Conservation (phyloP, 23 tunicate species). For the Trididemnum clinides region DNA sequence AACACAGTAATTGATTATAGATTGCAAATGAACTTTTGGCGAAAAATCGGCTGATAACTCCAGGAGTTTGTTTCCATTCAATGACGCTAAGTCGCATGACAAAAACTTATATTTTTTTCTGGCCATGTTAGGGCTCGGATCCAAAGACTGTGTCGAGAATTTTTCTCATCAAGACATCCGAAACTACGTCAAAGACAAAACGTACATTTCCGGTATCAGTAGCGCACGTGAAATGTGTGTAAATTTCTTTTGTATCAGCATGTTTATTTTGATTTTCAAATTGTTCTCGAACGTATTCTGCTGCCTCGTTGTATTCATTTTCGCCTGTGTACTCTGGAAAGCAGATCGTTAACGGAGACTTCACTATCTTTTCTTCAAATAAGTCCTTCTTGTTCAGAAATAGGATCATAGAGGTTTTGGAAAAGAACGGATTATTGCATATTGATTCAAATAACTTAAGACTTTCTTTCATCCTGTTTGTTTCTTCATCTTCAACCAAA, state of each 20-base stretch:
- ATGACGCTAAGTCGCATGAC: no score
- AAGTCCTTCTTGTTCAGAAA: slow-evolving; percentile 95
- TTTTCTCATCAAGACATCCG: slow-evolving; percentile 92
- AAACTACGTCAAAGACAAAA: slow-evolving; percentile 95
- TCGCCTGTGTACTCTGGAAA: slow-evolving; percentile 87
- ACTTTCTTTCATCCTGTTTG: slow-evolving; percentile 94
- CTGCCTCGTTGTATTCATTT: slow-evolving; percentile 74
- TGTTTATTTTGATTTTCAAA: slow-evolving; percentile 88
- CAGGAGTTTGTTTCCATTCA: no score
- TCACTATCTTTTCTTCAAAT: slow-evolving; percentile 79
- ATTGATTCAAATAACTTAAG: slow-evolving; percentile 88
- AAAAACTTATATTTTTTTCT: no score
- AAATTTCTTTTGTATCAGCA: slow-evolving; percentile 81
- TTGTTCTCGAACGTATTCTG: slow-evolving; percentile 70
- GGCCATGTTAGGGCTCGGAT: slow-evolving; percentile 65
- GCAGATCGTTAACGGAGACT: slow-evolving; percentile 80
- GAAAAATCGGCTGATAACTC: no score
- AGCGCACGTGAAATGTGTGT: slow-evolving; percentile 95
- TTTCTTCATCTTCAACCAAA: slow-evolving; percentile 90
- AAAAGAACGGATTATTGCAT: slow-evolving; percentile 91
- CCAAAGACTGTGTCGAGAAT: slow-evolving; percentile 93
- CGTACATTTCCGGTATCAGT: slow-evolving; percentile 95
- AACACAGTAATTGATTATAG: no score
- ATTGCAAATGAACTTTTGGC: no score
- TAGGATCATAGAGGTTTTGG: slow-evolving; percentile 93